phyloP scores from a whole-genome alignment of 2,113 vertebrate genomes.

The Tragelaphus imberbis region DNA sequence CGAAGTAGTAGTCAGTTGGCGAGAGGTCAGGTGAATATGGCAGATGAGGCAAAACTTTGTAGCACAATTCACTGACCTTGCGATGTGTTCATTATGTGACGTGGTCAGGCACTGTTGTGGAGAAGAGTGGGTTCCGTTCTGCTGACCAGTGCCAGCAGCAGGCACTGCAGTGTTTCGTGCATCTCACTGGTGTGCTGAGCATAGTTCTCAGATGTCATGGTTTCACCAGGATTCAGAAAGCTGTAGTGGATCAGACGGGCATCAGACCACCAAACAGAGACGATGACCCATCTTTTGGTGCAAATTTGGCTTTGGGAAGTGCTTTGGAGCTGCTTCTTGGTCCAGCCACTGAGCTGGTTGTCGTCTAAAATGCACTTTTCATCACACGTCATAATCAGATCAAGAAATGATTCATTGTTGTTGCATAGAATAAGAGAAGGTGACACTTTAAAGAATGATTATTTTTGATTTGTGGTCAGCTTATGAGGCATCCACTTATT shows the following conservation, averaged over 20 bases:
- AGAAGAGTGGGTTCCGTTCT: not conserved
- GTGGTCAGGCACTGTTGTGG: not conserved
- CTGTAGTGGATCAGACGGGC: not conserved
- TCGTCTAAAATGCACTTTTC: not conserved
- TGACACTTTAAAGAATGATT: not conserved
- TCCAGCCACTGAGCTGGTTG: not conserved
- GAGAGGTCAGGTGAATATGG: not conserved
- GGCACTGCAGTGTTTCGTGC: not conserved
- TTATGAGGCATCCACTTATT: not conserved
- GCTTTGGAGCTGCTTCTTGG: not conserved
- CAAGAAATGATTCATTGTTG: not conserved
- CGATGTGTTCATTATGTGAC: not conserved
- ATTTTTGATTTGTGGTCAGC: not conserved
- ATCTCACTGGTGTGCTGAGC: not conserved
- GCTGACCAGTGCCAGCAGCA: not conserved
- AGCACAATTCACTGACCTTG: not conserved
- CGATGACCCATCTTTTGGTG: not conserved
- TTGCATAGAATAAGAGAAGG: not conserved
- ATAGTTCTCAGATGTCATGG: not conserved
- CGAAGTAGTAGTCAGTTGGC: not conserved
- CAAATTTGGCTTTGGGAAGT: not conserved
- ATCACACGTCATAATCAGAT: not conserved
- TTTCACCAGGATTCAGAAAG: not conserved
- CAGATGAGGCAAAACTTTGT: not conserved
- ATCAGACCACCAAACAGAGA: not conserved